These are phyloP conservation scores for Sebastes minor DNA, from an alignment of 2,797 vertebrate genomes.

Conservation along the genomic window DNA sequence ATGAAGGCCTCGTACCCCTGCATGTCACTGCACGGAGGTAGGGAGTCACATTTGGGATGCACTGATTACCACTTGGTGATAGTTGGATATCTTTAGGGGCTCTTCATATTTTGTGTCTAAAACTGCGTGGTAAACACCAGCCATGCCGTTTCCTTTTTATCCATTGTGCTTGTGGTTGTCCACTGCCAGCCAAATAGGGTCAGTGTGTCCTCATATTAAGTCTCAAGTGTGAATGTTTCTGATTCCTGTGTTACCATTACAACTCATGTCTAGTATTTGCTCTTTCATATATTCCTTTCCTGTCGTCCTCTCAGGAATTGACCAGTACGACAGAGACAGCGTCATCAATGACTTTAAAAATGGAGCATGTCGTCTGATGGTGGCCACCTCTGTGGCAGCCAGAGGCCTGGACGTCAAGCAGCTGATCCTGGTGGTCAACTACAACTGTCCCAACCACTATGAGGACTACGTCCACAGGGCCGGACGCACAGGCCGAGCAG, in stretches of 20 bases:
- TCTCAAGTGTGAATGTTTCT: background rate
- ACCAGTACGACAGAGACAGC: constrained; percentile 98
- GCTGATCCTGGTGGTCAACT: constrained; percentile 95
- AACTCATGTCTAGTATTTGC: background rate
- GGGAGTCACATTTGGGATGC: background rate
- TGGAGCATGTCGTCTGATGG: constrained; percentile 94
- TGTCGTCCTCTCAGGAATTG: constrained; percentile 86
- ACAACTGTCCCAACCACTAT: constrained; percentile 97
- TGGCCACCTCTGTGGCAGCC: constrained; percentile 97
- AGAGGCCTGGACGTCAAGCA: constrained; percentile 96
- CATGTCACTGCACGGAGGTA: constrained; percentile 98
- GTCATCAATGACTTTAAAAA: constrained; percentile 99
- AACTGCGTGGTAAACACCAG: too few species aligned
- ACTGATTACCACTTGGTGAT: background rate
- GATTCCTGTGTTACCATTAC: background rate
- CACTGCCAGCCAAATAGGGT: background rate
- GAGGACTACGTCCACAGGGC: constrained; percentile 98
- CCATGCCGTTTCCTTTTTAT: too few species aligned
- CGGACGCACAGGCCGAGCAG: constrained; percentile 94
- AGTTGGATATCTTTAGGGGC: background rate
- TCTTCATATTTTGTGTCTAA: too few species aligned
- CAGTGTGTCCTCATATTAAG: background rate
- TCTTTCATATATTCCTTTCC: background rate
- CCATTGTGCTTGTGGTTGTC: background rate
- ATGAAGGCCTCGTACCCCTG: constrained; percentile 99